phyloP scores from a whole-genome alignment of 2,888 invertebrate species.

The Mesorhabditis sp. region DNA sequence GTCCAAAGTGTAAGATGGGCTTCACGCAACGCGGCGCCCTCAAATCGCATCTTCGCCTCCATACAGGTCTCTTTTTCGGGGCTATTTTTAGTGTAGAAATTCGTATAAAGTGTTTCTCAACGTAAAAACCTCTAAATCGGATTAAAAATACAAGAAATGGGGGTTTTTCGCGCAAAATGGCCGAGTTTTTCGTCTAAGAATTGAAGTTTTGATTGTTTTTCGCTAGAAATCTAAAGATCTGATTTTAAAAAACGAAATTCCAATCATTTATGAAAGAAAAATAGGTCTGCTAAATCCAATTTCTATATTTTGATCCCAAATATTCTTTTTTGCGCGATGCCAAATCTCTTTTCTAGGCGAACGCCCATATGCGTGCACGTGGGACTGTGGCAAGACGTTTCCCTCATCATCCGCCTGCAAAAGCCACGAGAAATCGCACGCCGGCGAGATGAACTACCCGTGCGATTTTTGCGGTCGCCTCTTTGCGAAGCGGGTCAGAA shows the following conservation, averaged over 20 bases:
- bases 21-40: constrained; percentile 36
- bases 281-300: constrained; percentile 15
- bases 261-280: too few relatives aligned
- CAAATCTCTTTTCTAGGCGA: constrained; percentile 23
- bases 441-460: neutral
- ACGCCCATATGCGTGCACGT: constrained; percentile 36
- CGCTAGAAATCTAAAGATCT: too few relatives aligned
- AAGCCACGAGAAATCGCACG: constrained; percentile 40
- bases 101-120: too few relatives aligned
- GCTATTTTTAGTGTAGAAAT: too few relatives aligned
- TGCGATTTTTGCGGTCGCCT: neutral
- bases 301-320: neutral
- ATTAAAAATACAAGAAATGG: too few relatives aligned
- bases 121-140: too few relatives aligned
- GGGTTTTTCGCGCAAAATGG: too few relatives aligned
- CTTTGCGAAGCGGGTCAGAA: neutral
- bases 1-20: constrained; percentile 11
- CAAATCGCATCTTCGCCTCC: constrained; percentile 24
- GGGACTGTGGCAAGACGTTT: constrained; percentile 46
- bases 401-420: constrained; percentile 36
- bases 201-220: too few relatives aligned
- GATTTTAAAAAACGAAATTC: too few relatives aligned
- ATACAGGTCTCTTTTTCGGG: constrained; percentile 21
- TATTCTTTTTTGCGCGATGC: too few relatives aligned
- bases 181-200: too few relatives aligned